Evolutionary conservation across 2,888 invertebrate species (phyloP).

Genomic region (Drosophila subsilvestris): DNA sequence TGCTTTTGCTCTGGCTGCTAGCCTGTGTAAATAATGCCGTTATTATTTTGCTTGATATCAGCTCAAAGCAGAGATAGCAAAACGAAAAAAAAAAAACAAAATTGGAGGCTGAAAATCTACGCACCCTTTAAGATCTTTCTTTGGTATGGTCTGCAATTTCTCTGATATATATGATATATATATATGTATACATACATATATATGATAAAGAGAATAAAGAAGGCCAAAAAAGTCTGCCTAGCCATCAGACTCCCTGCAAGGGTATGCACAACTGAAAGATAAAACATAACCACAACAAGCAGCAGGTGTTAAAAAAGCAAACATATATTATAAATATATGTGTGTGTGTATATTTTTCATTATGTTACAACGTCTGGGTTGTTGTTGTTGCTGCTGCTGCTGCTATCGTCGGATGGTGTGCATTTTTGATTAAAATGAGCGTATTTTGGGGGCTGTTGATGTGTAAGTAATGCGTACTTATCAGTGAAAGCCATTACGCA

Average conservation of each 20-base stretch:
- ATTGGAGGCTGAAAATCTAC: neutral
- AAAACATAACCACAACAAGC: constrained; percentile 51
- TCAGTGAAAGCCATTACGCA: constrained; percentile 53
- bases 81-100: neutral
- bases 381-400: constrained; percentile 11
- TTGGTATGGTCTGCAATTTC: no score
- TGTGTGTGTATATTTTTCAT: constrained; percentile 28
- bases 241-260: neutral
- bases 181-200: no score
- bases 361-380: constrained; percentile 13
- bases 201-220: no score
- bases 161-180: no score
- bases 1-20: constrained; percentile 2
- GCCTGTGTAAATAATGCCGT: constrained; percentile 69
- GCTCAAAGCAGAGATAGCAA: constrained; percentile 27
- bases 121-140: neutral
- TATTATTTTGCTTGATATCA: constrained; percentile 69
- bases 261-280: neutral
- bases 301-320: constrained; percentile 65
- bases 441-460: constrained; percentile 51
- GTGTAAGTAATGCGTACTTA: constrained; percentile 72
- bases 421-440: constrained; percentile 64
- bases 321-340: constrained; percentile 20
- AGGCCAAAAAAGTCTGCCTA: neutral
- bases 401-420: constrained; percentile 25